Percentiles rank a stretch among this genome's conserved stretches.
Conservation (phyloP, 2,113 vertebrate genomes). For the Anarhynchus alexandrinus region DNA sequence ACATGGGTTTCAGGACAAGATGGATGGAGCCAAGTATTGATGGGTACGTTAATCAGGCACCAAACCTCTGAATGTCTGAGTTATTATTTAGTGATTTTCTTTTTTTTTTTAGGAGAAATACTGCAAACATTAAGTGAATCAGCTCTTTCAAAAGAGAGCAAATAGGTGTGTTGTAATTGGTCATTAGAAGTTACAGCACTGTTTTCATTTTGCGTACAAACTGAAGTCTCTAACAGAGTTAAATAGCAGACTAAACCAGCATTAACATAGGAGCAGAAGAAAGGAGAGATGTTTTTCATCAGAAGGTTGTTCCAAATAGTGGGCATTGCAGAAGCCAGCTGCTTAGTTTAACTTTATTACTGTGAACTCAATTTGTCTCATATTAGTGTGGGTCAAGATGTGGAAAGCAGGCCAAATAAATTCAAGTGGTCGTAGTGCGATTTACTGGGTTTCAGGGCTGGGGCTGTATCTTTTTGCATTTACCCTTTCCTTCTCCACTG, state of each 20-base stretch:
- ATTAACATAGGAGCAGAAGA: not conserved
- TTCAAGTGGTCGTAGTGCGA: not conserved
- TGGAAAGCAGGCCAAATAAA: not conserved
- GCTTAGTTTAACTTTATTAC: not conserved
- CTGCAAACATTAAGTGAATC: not conserved
- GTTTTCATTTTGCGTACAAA: not conserved
- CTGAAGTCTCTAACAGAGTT: not conserved
- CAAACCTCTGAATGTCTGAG: not conserved
- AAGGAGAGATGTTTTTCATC: not conserved
- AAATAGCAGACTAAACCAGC: not conserved
- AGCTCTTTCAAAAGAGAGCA: not conserved
- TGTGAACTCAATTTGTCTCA: not conserved
- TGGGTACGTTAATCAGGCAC: not conserved
- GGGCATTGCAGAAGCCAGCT: not conserved
- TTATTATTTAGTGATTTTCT: not conserved
- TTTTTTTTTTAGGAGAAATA: not conserved
- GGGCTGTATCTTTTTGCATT: not conserved
- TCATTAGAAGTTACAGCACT: not conserved
- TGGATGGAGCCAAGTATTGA: not conserved
- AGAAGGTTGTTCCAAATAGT: not conserved
- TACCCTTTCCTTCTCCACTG: not conserved
- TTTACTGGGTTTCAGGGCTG: not conserved
- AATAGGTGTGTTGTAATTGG: not conserved
- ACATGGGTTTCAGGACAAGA: not conserved
- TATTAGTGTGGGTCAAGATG: not conserved